A percentile compares a stretch with the other conserved stretches of the same genome.
phyloP scores from a whole-genome alignment of 2,797 vertebrate species.

The Phataginus tetradactyla region DNA sequence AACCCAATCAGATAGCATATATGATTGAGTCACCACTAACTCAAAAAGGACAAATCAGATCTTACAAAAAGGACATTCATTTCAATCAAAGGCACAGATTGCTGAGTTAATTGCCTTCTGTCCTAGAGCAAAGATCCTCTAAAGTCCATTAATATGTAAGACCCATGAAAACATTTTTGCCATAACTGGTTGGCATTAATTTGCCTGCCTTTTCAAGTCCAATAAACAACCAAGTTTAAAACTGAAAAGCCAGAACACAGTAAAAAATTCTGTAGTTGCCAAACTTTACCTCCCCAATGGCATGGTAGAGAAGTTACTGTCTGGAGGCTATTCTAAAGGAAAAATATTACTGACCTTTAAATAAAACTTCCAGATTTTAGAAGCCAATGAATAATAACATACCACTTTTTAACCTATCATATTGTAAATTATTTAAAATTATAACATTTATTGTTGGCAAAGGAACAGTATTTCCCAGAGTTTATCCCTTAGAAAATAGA shows the following conservation, averaged over 20 bases:
- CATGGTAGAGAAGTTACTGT: not conserved
- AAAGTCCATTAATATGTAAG: not conserved
- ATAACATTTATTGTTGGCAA: not conserved
- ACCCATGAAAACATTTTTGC: not conserved
- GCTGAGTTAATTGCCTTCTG: not conserved
- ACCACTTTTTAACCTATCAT: not conserved
- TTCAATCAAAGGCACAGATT: not conserved
- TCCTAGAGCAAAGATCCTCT: not conserved
- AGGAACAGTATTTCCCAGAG: not conserved
- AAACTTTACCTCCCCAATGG: not conserved
- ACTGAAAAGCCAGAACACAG: not conserved
- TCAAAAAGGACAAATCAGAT: not conserved
- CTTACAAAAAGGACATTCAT: not conserved
- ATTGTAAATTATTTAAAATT: slow-evolving; percentile 19
- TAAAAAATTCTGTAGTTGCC: not conserved
- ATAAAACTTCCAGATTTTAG: not conserved
- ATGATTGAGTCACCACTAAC: not conserved
- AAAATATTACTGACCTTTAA: not conserved
- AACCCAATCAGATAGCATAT: not conserved
- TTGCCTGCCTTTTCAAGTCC: not conserved
- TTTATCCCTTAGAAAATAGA: not conserved
- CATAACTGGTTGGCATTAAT: not conserved
- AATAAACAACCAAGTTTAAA: not conserved
- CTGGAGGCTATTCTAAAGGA: not conserved
- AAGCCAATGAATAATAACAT: not conserved